Conservation (phyloP, 2,888 invertebrate genomes). For the Papilio demoleus region DNA sequence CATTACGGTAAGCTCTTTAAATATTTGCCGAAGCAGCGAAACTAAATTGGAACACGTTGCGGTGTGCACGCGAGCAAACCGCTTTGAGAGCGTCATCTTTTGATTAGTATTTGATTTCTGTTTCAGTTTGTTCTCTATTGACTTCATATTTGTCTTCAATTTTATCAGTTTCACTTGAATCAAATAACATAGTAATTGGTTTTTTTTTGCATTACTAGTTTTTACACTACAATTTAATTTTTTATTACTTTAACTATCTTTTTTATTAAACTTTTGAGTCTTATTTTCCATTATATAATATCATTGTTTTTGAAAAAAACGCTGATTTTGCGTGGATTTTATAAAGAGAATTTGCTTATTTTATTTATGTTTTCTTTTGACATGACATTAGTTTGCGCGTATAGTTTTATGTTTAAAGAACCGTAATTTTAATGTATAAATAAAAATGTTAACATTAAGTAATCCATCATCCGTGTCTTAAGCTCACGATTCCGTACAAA, state of each 20-base stretch:
- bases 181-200: background rate
- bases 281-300: too few species aligned
- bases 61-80: conserved; percentile 3
- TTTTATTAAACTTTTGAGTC: too few species aligned
- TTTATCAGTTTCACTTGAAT: conserved; percentile 2
- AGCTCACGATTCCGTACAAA: conserved; percentile 20
- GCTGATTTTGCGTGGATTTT: too few species aligned
- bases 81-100: conserved; percentile 19
- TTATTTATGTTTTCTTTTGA: too few species aligned
- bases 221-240: too few species aligned
- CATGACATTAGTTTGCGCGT: background rate
- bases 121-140: conserved; percentile 11
- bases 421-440: background rate
- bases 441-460: background rate
- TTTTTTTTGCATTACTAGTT: background rate
- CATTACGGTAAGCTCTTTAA: conserved; percentile 44
- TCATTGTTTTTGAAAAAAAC: too few species aligned
- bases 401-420: background rate
- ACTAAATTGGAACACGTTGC: conserved; percentile 42
- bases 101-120: conserved; percentile 22
- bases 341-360: too few species aligned
- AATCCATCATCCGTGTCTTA: conserved; percentile 28
- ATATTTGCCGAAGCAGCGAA: conserved; percentile 50
- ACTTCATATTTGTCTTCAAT: conserved; percentile 4
- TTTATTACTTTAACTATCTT: too few species aligned